phyloP scores from a whole-genome alignment of 1,140 invertebrate genomes.

The Ceratosolen solmsi region DNA sequence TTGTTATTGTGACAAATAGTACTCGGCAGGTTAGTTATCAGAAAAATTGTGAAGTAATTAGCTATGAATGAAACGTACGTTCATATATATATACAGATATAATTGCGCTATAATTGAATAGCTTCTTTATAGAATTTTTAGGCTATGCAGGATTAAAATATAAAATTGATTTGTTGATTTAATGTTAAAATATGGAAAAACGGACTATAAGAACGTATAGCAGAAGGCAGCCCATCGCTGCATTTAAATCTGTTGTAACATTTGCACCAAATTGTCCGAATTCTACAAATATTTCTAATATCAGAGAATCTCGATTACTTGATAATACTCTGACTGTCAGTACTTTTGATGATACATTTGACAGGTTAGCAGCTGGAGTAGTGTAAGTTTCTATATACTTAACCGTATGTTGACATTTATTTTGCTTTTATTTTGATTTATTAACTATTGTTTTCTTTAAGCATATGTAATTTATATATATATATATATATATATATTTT shows the following conservation, averaged over 20 bases:
- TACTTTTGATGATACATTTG: slow-evolving; percentile 40
- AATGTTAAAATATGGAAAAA: neutral
- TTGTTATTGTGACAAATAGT: too few relatives aligned
- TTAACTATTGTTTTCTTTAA: neutral
- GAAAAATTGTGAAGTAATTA: too few relatives aligned
- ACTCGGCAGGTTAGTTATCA: too few relatives aligned
- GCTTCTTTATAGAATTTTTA: too few relatives aligned
- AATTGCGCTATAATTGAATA: too few relatives aligned
- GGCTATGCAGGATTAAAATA: too few relatives aligned
- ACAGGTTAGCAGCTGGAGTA: slow-evolving; percentile 31
- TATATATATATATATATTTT: too few relatives aligned
- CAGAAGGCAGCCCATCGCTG: neutral
- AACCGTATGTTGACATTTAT: neutral
- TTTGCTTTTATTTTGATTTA: neutral
- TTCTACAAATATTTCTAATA: neutral
- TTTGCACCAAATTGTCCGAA: neutral
- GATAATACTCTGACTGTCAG: slow-evolving; percentile 34
- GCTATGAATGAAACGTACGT: too few relatives aligned
- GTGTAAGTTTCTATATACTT: slow-evolving; percentile 28
- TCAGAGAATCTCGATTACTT: slow-evolving; percentile 37
- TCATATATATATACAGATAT: too few relatives aligned
- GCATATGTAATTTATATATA: too few relatives aligned
- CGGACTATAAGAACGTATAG: slow-evolving; percentile 46
- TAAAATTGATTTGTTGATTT: neutral
- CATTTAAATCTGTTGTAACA: slow-evolving; percentile 4